These are phyloP conservation scores for Thunnus albacares DNA, from an alignment of 2,797 vertebrate genomes.

Conservation along the genomic window DNA sequence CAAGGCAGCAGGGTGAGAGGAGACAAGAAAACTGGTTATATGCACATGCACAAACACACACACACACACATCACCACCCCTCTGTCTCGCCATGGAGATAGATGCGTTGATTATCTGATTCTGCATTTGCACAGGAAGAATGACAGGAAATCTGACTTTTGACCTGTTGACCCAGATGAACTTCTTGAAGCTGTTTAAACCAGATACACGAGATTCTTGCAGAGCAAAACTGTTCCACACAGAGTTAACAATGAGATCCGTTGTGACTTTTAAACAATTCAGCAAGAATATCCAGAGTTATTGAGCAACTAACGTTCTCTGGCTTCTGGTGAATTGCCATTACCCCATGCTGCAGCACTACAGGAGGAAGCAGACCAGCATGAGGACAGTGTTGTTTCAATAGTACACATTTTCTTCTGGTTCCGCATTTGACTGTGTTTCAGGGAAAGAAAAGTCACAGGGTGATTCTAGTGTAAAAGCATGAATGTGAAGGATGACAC, in stretches of 20 bases:
- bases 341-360: constrained; percentile 32
- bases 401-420: constrained; percentile 24
- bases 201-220: background rate
- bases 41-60: constrained; percentile 35
- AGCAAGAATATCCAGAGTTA: constrained; percentile 20
- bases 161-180: constrained; percentile 14
- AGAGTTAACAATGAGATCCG: constrained; percentile 1
- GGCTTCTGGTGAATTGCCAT: constrained; percentile 52
- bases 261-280: constrained; percentile 24
- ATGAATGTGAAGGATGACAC: background rate
- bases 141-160: constrained; percentile 50
- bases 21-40: constrained; percentile 68
- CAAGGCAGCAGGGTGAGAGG: constrained; percentile 64
- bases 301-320: constrained; percentile 38
- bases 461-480: background rate
- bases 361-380: constrained; percentile 46
- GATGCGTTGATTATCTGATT: constrained; percentile 21
- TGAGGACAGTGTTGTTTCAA: constrained; percentile 33
- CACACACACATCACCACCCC: constrained; percentile 3
- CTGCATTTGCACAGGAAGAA: constrained; percentile 47
- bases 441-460: background rate
- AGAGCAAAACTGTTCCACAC: constrained; percentile 4
- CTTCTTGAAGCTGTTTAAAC: background rate
- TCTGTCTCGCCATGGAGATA: no score
- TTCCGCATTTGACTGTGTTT: constrained; percentile 38